Base-by-base conservation (phyloP, 2,113 vertebrate species). In the Eretmodus cyanostictus region DNA sequence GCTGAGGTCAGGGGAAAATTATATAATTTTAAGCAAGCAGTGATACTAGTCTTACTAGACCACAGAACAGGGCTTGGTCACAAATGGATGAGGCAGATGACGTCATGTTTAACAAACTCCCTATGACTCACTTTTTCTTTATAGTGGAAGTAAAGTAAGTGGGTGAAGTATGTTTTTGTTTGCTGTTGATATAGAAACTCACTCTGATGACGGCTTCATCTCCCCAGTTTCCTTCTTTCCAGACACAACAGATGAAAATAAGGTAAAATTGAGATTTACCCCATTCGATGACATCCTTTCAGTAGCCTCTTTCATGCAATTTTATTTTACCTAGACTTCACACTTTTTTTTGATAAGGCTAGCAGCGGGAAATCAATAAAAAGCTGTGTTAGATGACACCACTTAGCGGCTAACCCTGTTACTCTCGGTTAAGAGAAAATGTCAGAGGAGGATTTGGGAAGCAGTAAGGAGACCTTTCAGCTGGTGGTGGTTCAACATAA, bases 181-280 rank as follows among this genome's bases (percentile, higher is more conserved):
- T 89, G 22, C 45, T 38, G 89, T 92, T 90, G 81, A 29, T 80
- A 88, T 92, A n/a, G 90, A 84, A 91, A 95, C 90, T 38, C 12
- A 2, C 24, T 40, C 55, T 79, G 80, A 29, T 24, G 42, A 29
- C 1, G 27, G 45, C 4, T 7, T 51, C 2, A 5, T 54, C 49
- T 10, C 3, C 55, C 31, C 4, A 4, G 9, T 57, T 82, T 34
- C 16, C 55, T 49, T 79, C 47, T 85, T 71, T 19, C 7, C 27
- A 59, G 29, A 78, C 36, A 34, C 24, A 34, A 78, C 24, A 53
- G 55, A 82, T 89, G 81, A 85, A 90, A 90, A 90, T 83, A 66
- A 81, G n/a, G 42, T 78, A 17, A 29, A 40, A 53, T 10, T 38
- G 42, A 68, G 81, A 19, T 76, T 29, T 73, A 13, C 6, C 27